A percentile compares a stretch with the other conserved stretches of the same genome.
These are phyloP conservation scores for Tubulanus polymorphus DNA, from an alignment of 2,888 invertebrate genomes.

Conservation along the genomic window DNA sequence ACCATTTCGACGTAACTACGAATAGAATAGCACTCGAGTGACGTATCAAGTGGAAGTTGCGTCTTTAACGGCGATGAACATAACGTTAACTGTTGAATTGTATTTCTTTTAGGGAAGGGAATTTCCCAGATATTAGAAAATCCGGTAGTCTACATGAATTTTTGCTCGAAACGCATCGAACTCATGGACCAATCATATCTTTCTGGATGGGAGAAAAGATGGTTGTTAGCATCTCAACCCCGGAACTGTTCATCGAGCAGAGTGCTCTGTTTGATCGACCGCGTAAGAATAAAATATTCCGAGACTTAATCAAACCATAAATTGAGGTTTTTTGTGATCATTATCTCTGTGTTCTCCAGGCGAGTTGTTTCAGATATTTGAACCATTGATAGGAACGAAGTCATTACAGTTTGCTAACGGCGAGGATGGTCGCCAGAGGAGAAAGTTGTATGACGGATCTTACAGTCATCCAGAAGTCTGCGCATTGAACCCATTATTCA, in stretches of 20 bases:
- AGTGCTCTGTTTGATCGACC: conserved; percentile 49
- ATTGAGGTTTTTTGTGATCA: not conserved
- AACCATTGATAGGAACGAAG: conserved; percentile 33
- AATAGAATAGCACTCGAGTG: too few species aligned
- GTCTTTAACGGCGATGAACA: too few species aligned
- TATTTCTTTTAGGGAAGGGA: conserved; percentile 53
- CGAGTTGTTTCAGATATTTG: conserved; percentile 37
- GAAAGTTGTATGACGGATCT: conserved; percentile 32
- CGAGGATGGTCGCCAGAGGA: conserved; percentile 34
- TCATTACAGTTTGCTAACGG: conserved; percentile 44
- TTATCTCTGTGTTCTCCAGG: too few species aligned
- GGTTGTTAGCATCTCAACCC: conserved; percentile 50
- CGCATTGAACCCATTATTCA: conserved; percentile 24
- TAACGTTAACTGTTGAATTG: too few species aligned
- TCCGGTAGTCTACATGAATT: conserved; percentile 54
- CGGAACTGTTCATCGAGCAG: conserved; percentile 49
- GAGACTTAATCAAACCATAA: too few species aligned
- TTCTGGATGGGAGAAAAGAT: conserved; percentile 51
- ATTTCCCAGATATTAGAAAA: conserved; percentile 46
- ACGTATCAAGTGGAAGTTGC: too few species aligned
- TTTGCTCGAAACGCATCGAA: conserved; percentile 44
- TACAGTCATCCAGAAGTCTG: conserved; percentile 29
- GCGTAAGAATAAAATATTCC: too few species aligned
- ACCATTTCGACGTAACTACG: too few species aligned
- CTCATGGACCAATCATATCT: conserved; percentile 50